These are phyloP conservation scores for Ceratina japonica DNA, from an alignment of 1,140 invertebrate species.

Conservation along the genomic window DNA sequence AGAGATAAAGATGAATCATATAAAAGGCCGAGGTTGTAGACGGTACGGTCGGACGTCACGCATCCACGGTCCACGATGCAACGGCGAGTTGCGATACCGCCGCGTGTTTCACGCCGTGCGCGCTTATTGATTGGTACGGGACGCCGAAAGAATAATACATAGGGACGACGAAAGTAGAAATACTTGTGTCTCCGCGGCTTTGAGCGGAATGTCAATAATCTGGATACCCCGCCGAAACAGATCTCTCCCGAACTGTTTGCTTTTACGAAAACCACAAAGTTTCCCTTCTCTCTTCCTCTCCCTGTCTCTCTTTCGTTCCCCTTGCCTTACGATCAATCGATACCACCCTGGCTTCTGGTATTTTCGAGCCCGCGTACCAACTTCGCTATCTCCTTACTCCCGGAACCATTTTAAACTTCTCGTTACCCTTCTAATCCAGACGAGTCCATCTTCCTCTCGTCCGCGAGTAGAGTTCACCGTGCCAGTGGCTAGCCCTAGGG, in stretches of 20 bases:
- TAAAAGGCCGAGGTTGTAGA: neutral
- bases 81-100: constrained; percentile 32
- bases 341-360: constrained; percentile 19
- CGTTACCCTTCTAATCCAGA: constrained; percentile 5
- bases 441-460: neutral
- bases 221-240: constrained; percentile 37
- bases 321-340: constrained; percentile 39
- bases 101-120: constrained; percentile 44
- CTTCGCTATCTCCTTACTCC: neutral
- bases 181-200: constrained; percentile 23
- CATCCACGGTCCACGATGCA: neutral
- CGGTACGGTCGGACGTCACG: neutral
- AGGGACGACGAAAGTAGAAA: constrained; percentile 32
- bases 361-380: constrained; percentile 18
- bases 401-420: neutral
- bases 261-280: constrained; percentile 36
- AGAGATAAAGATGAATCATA: constrained; percentile 15
- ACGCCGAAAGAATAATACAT: constrained; percentile 54
- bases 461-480: neutral
- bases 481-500: no score
- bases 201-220: constrained; percentile 41
- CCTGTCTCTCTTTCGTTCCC: neutral
- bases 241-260: constrained; percentile 25
- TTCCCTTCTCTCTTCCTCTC: neutral
- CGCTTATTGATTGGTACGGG: constrained; percentile 57